phyloP scores from a whole-genome alignment of 2,888 invertebrate species.

The Onchidella celtica region DNA sequence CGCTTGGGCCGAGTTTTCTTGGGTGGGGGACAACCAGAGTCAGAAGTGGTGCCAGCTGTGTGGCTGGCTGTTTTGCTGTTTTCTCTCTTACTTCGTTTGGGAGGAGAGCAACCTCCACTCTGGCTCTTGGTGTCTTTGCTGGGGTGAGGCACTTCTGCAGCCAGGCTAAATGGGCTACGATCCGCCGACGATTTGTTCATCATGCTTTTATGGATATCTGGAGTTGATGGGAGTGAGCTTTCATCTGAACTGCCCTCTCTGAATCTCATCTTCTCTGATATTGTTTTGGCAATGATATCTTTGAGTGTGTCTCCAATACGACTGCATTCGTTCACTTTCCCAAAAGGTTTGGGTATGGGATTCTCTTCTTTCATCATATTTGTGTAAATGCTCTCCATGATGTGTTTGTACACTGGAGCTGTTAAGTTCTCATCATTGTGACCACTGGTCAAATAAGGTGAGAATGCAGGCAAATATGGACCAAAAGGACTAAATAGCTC shows the following conservation, averaged over 20 bases:
- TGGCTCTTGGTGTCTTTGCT: constrained; percentile 19
- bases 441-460: constrained; percentile 38
- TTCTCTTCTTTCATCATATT: constrained; percentile 54
- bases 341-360: constrained; percentile 55
- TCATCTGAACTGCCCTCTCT: constrained; percentile 48
- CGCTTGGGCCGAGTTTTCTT: constrained; percentile 96
- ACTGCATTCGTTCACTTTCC: constrained; percentile 68
- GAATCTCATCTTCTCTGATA: constrained; percentile 86
- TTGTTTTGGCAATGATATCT: constrained; percentile 95
- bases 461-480: constrained; percentile 54
- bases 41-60: background rate
- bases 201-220: constrained; percentile 15
- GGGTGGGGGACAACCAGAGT: constrained; percentile 3
- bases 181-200: constrained; percentile 4
- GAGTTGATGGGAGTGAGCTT: constrained; percentile 15
- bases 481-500: constrained; percentile 31
- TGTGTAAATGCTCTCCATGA: constrained; percentile 42
- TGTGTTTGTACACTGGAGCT: constrained; percentile 93
- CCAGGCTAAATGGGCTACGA: background rate
- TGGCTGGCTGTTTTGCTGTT: background rate
- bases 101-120: constrained; percentile 34
- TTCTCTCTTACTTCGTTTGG: constrained; percentile 42
- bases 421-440: constrained; percentile 85
- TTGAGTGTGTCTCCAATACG: constrained; percentile 84
- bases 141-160: background rate